phyloP scores from a whole-genome alignment of 1,140 invertebrate species.

The Polypedilum pembai region DNA sequence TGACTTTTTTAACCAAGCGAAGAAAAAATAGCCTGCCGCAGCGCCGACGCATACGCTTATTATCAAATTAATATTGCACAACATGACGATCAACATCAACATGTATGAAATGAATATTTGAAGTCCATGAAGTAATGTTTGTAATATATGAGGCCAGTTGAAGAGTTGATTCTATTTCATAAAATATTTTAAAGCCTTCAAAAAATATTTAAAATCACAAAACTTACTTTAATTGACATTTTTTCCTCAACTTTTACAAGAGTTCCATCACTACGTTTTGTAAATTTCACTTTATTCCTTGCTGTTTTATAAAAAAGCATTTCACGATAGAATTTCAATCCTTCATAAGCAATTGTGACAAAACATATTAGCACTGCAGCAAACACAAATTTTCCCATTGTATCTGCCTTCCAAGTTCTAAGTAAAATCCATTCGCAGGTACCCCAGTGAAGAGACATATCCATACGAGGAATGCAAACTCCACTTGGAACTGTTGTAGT shows the following conservation, averaged over 20 bases:
- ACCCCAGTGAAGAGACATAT: not conserved
- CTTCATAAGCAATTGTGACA: conserved; percentile 38
- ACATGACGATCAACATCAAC: conserved; percentile 97
- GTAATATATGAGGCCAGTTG: conserved; percentile 56
- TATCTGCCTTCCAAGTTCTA: not conserved
- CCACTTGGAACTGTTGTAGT: not conserved
- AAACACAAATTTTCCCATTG: conserved; percentile 35
- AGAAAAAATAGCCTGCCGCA: conserved; percentile 83
- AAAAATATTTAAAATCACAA: conserved; percentile 30
- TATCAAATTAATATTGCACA: conserved; percentile 91
- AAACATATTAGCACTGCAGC: conserved; percentile 37
- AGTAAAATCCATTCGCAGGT: conserved; percentile 2
- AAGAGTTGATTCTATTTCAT: conserved; percentile 36
- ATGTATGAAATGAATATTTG: conserved; percentile 87
- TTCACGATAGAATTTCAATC: conserved; percentile 38
- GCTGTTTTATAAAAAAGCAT: conserved; percentile 6
- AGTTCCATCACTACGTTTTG: not conserved
- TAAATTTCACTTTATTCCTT: no score
- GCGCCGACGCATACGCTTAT: conserved; percentile 79
- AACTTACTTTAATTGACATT: conserved; percentile 33
- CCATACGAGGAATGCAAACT: not conserved
- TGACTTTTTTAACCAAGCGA: conserved; percentile 78
- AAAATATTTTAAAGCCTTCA: conserved; percentile 33
- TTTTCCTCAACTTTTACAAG: not conserved
- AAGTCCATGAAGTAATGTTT: conserved; percentile 79